Conservation (phyloP, 2,113 vertebrate genomes). For the Gavia stellata region DNA sequence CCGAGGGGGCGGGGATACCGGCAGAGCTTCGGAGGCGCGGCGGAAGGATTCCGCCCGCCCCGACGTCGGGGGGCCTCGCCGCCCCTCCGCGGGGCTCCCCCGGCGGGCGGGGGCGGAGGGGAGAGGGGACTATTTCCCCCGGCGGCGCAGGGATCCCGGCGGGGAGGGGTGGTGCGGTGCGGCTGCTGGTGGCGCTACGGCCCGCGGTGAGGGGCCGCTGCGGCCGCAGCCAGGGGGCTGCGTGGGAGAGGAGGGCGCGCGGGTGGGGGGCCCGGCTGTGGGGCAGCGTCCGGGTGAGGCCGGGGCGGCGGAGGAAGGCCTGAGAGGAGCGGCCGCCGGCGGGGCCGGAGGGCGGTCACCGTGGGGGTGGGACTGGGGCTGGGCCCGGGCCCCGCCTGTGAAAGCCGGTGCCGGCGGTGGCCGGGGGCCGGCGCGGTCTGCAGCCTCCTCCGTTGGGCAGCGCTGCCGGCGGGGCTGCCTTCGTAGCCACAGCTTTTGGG, state of each 20-base stretch:
- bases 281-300: background rate
- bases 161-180: background rate
- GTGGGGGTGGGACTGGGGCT: background rate
- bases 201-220: background rate
- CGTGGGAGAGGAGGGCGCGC: background rate
- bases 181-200: fast-evolving
- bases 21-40: background rate
- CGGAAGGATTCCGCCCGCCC: background rate
- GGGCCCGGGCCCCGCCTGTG: background rate
- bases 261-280: background rate
- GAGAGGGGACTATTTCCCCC: background rate
- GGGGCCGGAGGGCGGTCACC: background rate
- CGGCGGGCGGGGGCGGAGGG: no score
- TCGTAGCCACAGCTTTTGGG: fast-evolving
- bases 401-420: background rate
- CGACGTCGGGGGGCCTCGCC: fast-evolving
- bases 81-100: background rate
- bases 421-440: background rate
- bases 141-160: background rate
- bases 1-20: background rate
- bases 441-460: no score
- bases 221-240: background rate
- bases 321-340: background rate
- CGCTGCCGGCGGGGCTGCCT: background rate
- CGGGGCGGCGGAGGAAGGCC: background rate